Evolutionary conservation across 2,113 vertebrate species (phyloP), one percentile per base, ranked within the genome.

Genomic region (Peromyscus polionotus): DNA sequence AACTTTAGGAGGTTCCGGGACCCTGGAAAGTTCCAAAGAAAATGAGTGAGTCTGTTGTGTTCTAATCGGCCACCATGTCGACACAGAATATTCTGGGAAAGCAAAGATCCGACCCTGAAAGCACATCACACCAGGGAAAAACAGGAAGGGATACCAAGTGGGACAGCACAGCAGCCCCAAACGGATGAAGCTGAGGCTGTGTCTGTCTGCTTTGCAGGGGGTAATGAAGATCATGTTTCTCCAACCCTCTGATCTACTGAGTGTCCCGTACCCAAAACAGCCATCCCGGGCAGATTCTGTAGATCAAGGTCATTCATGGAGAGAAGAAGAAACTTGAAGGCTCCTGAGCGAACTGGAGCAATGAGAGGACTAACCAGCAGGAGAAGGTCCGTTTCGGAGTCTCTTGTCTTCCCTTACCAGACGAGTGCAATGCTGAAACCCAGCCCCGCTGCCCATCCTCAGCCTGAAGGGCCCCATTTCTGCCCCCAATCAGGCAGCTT

Each of bases 321-420:
- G 33, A 76, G 19, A 95, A 24, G 20, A 80, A 85, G 51, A 77
- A n/a, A 13, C 51, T 42, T 59, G 28, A 88, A 42, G 36, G 65
- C 51, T 85, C 81, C 87, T 61, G 59, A 77, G 28, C 17, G 81
- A 20, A 81, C 16, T 45, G 12, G 5, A 8, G 11, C 9, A 5
- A 61, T 4, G 63, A 89, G 48, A 54, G 12, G 20, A 80, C 31
- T 42, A 95, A 54, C 36, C 63, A 48, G 20, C 1, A 51, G 42
- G 28, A 75, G 54, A 72, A 33, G 22, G 59, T 33, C 33, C 36
- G 31, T 48, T n/a, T 22, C 59, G 24, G 39, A 80, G 67, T 54
- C 95, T 54, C 95, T 76, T 61, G 17, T 54, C 91, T 33, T 75
- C 31, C 57, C n/a, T 95, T 84, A 10, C 39, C 63, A 84, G 83